Conservation (phyloP, 2,888 invertebrate species). For the Clivina fossor region DNA sequence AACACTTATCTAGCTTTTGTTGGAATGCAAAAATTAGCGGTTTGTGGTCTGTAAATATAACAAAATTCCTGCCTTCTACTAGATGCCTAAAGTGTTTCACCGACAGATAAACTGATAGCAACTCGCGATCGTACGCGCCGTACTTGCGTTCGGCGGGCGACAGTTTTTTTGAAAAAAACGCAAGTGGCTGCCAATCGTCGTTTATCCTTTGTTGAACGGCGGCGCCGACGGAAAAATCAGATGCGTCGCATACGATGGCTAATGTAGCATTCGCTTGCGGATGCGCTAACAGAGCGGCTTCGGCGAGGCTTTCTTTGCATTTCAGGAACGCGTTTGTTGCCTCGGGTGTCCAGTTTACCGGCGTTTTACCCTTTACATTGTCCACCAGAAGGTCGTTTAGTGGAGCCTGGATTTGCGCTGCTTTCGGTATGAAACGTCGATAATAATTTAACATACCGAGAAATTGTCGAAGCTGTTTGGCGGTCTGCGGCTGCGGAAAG, state of each 20-base stretch:
- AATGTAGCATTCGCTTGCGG: constrained; percentile 30
- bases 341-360: constrained; percentile 29
- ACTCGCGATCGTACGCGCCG: constrained; percentile 50
- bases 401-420: constrained; percentile 46
- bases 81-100: constrained; percentile 48
- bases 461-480: constrained; percentile 44
- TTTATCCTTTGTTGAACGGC: constrained; percentile 45
- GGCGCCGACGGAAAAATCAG: constrained; percentile 45
- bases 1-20: neutral
- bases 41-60: constrained; percentile 48
- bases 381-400: constrained; percentile 45
- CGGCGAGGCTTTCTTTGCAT: constrained; percentile 30
- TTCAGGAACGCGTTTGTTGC: constrained; percentile 30
- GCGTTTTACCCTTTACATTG: constrained; percentile 39
- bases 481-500: constrained; percentile 42
- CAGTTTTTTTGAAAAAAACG: constrained; percentile 47
- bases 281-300: constrained; percentile 35
- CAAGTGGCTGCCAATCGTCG: constrained; percentile 44
- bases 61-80: constrained; percentile 47
- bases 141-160: constrained; percentile 46
- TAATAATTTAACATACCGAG: constrained; percentile 49
- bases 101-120: constrained; percentile 48
- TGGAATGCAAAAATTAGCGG: constrained; percentile 45
- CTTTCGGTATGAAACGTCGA: constrained; percentile 46
- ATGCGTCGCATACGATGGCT: constrained; percentile 37